A percentile compares a stretch with the other conserved stretches of the same genome.
Conservation (phyloP, 2,888 invertebrate species). For the Spicauda simplicius region DNA sequence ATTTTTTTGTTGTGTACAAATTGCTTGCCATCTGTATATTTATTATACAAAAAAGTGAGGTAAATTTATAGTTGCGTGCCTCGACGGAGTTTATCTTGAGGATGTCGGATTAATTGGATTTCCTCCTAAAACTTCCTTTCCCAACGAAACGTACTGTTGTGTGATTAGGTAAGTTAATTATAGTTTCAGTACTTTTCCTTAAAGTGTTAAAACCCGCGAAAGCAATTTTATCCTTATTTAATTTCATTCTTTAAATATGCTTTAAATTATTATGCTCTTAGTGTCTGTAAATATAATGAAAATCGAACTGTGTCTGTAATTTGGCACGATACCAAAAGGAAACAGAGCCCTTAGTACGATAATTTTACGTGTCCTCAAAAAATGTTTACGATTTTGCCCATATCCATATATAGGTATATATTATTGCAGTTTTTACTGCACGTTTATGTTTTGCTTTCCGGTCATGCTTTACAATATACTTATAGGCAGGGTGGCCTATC, state of each 20-base stretch:
- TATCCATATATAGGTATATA: too few species aligned
- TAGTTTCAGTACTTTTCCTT: slow-evolving; percentile 10
- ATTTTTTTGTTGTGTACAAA: slow-evolving; percentile 1
- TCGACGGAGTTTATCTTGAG: slow-evolving; percentile 42
- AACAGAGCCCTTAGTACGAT: too few species aligned
- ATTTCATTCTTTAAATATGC: background rate
- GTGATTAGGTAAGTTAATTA: slow-evolving; percentile 33
- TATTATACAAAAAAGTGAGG: slow-evolving; percentile 8
- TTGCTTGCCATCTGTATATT: background rate
- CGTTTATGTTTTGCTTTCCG: too few species aligned
- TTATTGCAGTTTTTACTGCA: too few species aligned
- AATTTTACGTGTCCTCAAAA: too few species aligned
- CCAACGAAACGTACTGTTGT: slow-evolving; percentile 21
- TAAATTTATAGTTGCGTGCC: slow-evolving; percentile 39
- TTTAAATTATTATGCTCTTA: too few species aligned
- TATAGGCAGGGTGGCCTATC: too few species aligned
- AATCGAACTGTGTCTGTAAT: too few species aligned
- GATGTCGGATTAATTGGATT: slow-evolving; percentile 46
- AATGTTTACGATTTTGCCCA: too few species aligned
- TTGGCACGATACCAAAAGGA: too few species aligned
- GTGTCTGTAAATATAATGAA: too few species aligned
- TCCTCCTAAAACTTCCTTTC: slow-evolving; percentile 43
- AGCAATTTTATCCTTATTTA: background rate
- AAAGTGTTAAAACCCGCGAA: slow-evolving; percentile 2
- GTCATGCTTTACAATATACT: too few species aligned